Conservation (phyloP, 2,888 invertebrate genomes). For the Anarsia innoxiella region DNA sequence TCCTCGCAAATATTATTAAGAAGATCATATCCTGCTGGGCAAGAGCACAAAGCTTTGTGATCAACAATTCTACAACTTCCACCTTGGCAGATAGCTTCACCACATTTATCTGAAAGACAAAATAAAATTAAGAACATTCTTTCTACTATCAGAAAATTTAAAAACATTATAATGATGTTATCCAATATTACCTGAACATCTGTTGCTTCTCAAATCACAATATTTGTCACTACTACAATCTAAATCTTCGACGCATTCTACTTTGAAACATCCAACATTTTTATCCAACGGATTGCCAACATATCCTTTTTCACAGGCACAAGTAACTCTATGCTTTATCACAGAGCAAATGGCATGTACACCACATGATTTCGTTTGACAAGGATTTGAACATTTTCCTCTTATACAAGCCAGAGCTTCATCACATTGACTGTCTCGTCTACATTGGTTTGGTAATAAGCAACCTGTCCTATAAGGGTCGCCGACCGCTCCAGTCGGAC, state of each 20-base stretch:
- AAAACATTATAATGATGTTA: slow-evolving; percentile 2
- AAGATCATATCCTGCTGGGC: slow-evolving; percentile 83
- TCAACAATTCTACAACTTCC: slow-evolving; percentile 84
- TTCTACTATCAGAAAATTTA: slow-evolving; percentile 5
- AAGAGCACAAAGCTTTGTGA: slow-evolving; percentile 83
- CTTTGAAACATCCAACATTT: slow-evolving; percentile 89
- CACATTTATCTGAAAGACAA: slow-evolving; percentile 82
- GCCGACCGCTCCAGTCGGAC: slow-evolving; percentile 86
- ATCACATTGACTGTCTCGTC: slow-evolving; percentile 82
- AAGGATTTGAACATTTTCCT: slow-evolving; percentile 89
- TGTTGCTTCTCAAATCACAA: slow-evolving; percentile 84
- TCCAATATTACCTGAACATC: slow-evolving; percentile 79
- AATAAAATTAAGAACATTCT: slow-evolving; percentile 4
- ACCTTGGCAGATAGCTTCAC: slow-evolving; percentile 84
- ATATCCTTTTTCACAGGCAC: slow-evolving; percentile 86
- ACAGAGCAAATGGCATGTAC: slow-evolving; percentile 84
- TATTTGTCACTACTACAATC: slow-evolving; percentile 85
- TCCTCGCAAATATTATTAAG: slow-evolving; percentile 82
- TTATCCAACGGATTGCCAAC: slow-evolving; percentile 87
- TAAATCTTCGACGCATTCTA: slow-evolving; percentile 86
- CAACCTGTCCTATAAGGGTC: slow-evolving; percentile 82
- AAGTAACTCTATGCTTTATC: slow-evolving; percentile 81
- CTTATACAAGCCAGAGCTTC: slow-evolving; percentile 83
- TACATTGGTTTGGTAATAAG: slow-evolving; percentile 84
- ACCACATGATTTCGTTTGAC: slow-evolving; percentile 82